These are phyloP conservation scores for Grantiella picta DNA, from an alignment of 2,113 vertebrate species.

Conservation along the genomic window DNA sequence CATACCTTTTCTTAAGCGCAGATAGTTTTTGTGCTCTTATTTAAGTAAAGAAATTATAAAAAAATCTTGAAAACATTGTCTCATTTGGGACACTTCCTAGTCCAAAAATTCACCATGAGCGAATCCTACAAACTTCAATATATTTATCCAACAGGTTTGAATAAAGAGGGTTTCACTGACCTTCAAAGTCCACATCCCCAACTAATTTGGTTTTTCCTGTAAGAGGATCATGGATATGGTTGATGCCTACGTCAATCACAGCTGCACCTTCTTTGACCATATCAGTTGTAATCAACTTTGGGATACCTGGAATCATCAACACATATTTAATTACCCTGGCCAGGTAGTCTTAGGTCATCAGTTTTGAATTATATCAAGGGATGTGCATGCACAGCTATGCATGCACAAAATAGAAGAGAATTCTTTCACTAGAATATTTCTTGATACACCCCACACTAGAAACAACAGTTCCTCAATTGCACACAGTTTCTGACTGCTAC, in stretches of 20 bases:
- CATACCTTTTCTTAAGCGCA: background rate
- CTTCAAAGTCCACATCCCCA: conserved; percentile 94
- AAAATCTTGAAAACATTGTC: background rate
- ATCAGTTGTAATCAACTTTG: conserved; percentile 85
- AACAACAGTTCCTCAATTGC: background rate
- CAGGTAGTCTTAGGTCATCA: background rate
- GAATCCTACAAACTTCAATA: background rate
- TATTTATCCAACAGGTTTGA: background rate
- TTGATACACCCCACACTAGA: background rate
- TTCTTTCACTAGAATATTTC: background rate
- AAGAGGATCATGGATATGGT: conserved; percentile 79
- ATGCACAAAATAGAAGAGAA: background rate
- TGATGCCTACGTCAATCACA: conserved; percentile 92
- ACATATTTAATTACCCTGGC: background rate
- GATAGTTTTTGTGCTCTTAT: background rate
- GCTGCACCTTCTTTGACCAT: conserved; percentile 90
- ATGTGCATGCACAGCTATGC: background rate
- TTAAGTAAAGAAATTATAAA: background rate
- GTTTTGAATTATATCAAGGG: background rate
- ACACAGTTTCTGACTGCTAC: background rate
- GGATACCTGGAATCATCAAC: conserved; percentile 79
- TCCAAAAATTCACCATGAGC: background rate
- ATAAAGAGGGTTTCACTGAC: conserved; percentile 64
- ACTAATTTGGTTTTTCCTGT: conserved; percentile 83
- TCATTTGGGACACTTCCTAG: background rate